phyloP scores from a whole-genome alignment of 2,888 invertebrate genomes.

The Calameuta idolon region DNA sequence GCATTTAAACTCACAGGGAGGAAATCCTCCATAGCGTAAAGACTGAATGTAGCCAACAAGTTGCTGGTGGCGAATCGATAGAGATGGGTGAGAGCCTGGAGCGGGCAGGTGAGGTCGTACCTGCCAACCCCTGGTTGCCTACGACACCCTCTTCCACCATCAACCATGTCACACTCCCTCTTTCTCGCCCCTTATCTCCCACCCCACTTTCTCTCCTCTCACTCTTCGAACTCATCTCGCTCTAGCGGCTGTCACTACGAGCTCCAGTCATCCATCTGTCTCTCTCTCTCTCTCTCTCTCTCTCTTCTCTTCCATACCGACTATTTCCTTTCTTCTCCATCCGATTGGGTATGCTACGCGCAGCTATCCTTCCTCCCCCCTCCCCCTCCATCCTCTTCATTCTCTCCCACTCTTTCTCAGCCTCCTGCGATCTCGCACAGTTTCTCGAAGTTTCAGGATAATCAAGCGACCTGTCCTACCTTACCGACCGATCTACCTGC shows the following conservation, averaged over 20 bases:
- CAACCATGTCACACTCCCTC: constrained; percentile 3
- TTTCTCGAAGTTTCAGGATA: neutral
- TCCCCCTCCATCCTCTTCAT: constrained; percentile 5
- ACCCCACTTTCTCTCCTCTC: constrained; percentile 21
- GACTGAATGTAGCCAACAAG: constrained; percentile 59
- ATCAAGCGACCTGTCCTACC: constrained; percentile 12
- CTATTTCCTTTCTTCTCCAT: constrained; percentile 17
- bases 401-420: constrained; percentile 11
- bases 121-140: constrained; percentile 30
- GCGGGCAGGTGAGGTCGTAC: constrained; percentile 49
- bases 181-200: constrained; percentile 27
- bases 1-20: too few species aligned
- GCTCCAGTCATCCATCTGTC: constrained; percentile 11
- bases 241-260: constrained; percentile 16
- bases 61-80: constrained; percentile 65
- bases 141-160: constrained; percentile 18
- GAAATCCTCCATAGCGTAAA: constrained; percentile 8
- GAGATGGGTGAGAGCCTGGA: constrained; percentile 50
- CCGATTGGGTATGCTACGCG: neutral
- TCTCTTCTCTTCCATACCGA: constrained; percentile 20
- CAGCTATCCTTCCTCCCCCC: constrained; percentile 7
- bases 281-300: constrained; percentile 4
- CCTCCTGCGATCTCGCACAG: constrained; percentile 17
- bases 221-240: neutral
- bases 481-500: constrained; percentile 18